Evolutionary conservation across 2,888 invertebrate genomes (phyloP).

Genomic region (Dolichopus griseipennis): DNA sequence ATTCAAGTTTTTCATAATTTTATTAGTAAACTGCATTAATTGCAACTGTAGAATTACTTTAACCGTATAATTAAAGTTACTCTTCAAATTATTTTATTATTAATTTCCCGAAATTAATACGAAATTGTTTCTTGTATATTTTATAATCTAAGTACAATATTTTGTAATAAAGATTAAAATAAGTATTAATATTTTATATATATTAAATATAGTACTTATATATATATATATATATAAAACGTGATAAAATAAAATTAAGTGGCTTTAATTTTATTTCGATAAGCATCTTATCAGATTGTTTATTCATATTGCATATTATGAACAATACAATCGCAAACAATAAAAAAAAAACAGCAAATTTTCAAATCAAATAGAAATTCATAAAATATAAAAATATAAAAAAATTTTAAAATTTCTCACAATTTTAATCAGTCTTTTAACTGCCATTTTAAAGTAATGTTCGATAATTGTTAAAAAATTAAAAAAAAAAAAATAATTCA

Average conservation of each 20-base stretch:
- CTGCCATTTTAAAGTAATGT: neutral
- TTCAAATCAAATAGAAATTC: neutral
- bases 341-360: neutral
- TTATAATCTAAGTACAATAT: neutral
- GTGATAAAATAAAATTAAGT: no score
- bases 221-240: no score
- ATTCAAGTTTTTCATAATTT: no score
- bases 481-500: no score
- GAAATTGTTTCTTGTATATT: no score
- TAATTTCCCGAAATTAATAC: no score
- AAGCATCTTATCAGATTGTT: neutral
- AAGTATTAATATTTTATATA: neutral
- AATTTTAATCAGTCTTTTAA: neutral
- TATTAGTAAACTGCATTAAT: no score
- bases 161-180: neutral
- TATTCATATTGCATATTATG: neutral
- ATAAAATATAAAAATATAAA: neutral
- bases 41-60: no score
- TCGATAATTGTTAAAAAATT: neutral
- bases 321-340: neutral
- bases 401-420: no score
- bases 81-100: no score
- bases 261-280: neutral
- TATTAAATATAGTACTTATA: no score
- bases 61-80: no score